phyloP scores from a whole-genome alignment of 2,113 vertebrate genomes.

The Anseranas semipalmata region DNA sequence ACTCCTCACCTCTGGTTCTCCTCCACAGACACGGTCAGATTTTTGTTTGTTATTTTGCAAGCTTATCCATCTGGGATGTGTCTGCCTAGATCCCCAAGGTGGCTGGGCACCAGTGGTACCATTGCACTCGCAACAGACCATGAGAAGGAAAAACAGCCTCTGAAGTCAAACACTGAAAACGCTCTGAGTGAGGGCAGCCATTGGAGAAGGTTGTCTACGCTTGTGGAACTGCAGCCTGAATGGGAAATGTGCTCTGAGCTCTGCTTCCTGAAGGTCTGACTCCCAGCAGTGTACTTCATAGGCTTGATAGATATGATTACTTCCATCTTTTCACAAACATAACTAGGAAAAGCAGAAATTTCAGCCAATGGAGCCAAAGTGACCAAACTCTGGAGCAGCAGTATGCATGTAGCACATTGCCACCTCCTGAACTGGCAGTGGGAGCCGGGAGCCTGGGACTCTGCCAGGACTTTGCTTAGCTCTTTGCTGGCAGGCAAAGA shows the following conservation, averaged over 20 bases:
- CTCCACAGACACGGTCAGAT: not conserved
- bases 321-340: not conserved
- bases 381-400: not conserved
- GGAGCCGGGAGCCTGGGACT: not conserved
- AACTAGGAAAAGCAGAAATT: not conserved
- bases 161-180: not conserved
- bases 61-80: not conserved
- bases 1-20: not conserved
- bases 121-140: not conserved
- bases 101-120: not conserved
- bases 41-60: not conserved
- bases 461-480: not conserved
- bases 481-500: not conserved
- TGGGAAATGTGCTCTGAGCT: not conserved
- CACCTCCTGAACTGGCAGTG: not conserved
- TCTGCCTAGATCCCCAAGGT: not conserved
- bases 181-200: not conserved
- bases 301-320: not conserved
- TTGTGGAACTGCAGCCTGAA: not conserved
- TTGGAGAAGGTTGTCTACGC: not conserved
- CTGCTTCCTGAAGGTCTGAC: not conserved
- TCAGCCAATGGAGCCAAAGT: not conserved
- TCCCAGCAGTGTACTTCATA: not conserved
- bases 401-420: rapidly evolving
- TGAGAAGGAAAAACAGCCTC: not conserved